phyloP scores from a whole-genome alignment of 2,797 vertebrate species.

The Urophycis tenuis region DNA sequence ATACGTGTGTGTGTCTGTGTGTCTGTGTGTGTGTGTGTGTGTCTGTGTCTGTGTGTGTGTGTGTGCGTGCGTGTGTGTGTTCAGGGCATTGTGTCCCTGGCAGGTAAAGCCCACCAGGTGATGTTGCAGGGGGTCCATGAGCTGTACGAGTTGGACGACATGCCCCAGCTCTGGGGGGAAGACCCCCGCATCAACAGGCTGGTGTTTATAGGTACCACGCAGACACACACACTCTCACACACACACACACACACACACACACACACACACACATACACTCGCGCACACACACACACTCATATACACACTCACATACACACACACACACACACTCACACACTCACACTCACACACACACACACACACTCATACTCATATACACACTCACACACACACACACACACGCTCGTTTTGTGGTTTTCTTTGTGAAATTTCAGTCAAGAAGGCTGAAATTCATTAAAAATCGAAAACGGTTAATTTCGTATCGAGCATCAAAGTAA shows the following conservation, averaged over 20 bases:
- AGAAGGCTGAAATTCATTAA: too few relatives aligned
- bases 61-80: conserved; percentile 29
- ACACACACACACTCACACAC: not conserved
- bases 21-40: conserved; percentile 12
- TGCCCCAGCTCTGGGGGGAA: conserved; percentile 77
- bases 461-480: too few relatives aligned
- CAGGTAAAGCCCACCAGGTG: conserved; percentile 80
- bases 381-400: not conserved
- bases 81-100: conserved; percentile 86
- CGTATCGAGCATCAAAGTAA: too few relatives aligned
- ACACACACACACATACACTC: not conserved
- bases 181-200: conserved; percentile 77
- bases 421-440: too few relatives aligned
- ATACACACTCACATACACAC: too few relatives aligned
- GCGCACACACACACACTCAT: conserved; percentile 26
- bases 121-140: conserved; percentile 95
- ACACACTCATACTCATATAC: conserved; percentile 24
- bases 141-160: conserved; percentile 91
- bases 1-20: conserved; percentile 47
- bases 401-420: too few relatives aligned
- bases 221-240: conserved; percentile 25
- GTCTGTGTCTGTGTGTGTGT: conserved; percentile 15
- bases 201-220: conserved; percentile 83
- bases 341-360: conserved; percentile 8
- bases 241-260: not conserved